phyloP scores from a whole-genome alignment of 1,140 invertebrate genomes.

The Pseudachorutes palmiensis region DNA sequence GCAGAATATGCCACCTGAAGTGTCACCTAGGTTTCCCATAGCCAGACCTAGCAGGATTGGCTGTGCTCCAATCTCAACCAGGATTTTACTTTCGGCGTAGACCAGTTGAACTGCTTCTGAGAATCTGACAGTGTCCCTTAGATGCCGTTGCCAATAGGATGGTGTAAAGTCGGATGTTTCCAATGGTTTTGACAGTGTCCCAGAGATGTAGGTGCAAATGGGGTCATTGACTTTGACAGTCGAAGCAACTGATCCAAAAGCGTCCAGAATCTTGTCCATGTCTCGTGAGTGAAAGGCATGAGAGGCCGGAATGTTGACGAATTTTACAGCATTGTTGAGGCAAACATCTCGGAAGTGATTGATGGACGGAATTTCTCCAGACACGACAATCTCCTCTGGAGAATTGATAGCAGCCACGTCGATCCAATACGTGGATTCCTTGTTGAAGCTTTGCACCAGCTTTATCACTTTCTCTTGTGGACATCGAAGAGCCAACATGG shows the following conservation, averaged over 20 bases:
- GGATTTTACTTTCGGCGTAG: constrained; percentile 4
- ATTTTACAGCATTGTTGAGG: constrained; percentile 15
- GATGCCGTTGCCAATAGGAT: constrained; percentile 19
- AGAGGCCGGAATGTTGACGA: constrained; percentile 5
- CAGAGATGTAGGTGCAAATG: constrained; percentile 11
- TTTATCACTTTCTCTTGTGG: neutral
- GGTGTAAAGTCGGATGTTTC: constrained; percentile 6
- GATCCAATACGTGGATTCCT: constrained; percentile 12
- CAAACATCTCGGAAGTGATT: constrained; percentile 2
- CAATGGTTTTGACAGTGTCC: constrained; percentile 1
- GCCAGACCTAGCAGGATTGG: constrained; percentile 19
- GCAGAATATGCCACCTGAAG: constrained; percentile 11
- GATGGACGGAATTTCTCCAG: neutral
- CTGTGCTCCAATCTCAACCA: constrained; percentile 22
- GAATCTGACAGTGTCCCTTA: constrained; percentile 21
- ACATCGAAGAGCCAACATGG: constrained; percentile 26
- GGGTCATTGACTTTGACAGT: constrained; percentile 2
- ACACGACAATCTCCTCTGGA: constrained; percentile 19
- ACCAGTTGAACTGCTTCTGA: constrained; percentile 8
- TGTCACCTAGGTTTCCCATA: constrained; percentile 13
- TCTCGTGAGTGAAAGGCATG: constrained; percentile 24
- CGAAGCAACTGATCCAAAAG: constrained; percentile 13
- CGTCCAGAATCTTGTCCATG: constrained; percentile 22
- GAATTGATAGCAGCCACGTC: constrained; percentile 24
- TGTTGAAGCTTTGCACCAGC: constrained; percentile 16